Base-by-base conservation (phyloP, 2,888 invertebrate species). In the Zeuzera pyrina region DNA sequence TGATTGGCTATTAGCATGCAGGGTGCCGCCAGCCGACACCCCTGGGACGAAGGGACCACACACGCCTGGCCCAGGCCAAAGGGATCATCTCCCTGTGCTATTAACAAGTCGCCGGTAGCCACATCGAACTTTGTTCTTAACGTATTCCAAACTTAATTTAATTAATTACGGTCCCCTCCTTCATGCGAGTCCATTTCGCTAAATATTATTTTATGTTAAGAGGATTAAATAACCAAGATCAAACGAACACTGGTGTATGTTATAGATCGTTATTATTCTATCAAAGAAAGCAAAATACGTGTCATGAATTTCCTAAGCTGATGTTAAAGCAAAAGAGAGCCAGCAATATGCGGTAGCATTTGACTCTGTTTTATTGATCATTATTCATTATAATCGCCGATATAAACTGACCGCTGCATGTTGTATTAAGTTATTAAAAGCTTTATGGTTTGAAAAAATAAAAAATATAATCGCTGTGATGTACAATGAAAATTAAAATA, bases 1-100 rank as follows among this genome's bases (percentile, higher is more conserved):
- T 83, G 81, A 83, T 83, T 83, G 83, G 79, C 69, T 79, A 77
- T 81, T 78, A 79, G 65, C 74, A 74, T 76, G 73, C 59, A 54
- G 70, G 71, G 69, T 59, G 68, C 62, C 48, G 52, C 50, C 52
- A 55, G 44, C 49, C 37, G 45, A 43, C 46, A 26, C 73, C 65
- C 71, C 29, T 39, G 72, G 64, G 72, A 69, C 58, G 29, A 35
- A 35, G 59, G 57, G 52, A 10, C 15, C 12, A 54, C 51, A 31
- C 43, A 39, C 38, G 41, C 41, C 34, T 42, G 45, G 39, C 43
- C 39, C 43, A 38, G 38, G 52, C 48, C 52, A 50, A 44, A 56
- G 56, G 68, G 76, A 71, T 78, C 63, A 76, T 67, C 74, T 64
- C 76, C 73, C 74, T 60, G 48, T 49, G 52, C 69, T 70, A 76